Evolutionary conservation across 2,797 vertebrate species (phyloP), one percentile per base, ranked within the genome.

Genomic region (Xiphorhynchus erythropygius): DNA sequence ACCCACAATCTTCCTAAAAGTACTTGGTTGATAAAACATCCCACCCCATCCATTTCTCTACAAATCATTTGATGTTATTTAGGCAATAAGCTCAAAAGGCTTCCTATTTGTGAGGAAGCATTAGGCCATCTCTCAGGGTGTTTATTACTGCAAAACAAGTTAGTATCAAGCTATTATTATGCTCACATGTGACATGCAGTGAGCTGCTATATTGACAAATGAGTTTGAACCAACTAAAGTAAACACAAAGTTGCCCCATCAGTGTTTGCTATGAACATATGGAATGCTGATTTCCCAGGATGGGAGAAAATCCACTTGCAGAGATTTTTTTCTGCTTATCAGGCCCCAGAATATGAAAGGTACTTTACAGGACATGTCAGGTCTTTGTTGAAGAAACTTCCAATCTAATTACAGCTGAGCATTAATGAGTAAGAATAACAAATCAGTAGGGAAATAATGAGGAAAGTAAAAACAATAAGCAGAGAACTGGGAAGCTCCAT

Each of bases 171-270:
- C 80, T 90, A 28, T 92, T 80, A 93, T 93, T 93, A 96, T 24
- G 60, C 37, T 82, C 56, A 55, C 89, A 90, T 56, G 73, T 96
- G 91, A 94, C 81, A 89, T 2, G 7, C 46, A 95, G 75, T 93
- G 80, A 77, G 92, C 74, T 89, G 93, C 85, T 95, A 16, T 68
- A 93, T 35, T 90, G 96, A 93, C 89, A 95, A 93, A 96, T 83
- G 60, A 87, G 44, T 81, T 87, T 89, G 83, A 85, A 78, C 70
- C 69, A 84, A 69, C 62, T 79, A 63, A 87, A 84, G 76, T 91
- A 94, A 96, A 93, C 87, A 94, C 37, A 22, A 62, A 46, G 46
- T 90, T 95, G 83, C 91, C 60, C 87, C 87, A 95, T 90, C 89
- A 39, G 59, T 86, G 47, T 91, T 93, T 86, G 92, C 80, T 89